Base-by-base conservation (phyloP, 2,797 vertebrate genomes). In the Mormyrops attenuatus region DNA sequence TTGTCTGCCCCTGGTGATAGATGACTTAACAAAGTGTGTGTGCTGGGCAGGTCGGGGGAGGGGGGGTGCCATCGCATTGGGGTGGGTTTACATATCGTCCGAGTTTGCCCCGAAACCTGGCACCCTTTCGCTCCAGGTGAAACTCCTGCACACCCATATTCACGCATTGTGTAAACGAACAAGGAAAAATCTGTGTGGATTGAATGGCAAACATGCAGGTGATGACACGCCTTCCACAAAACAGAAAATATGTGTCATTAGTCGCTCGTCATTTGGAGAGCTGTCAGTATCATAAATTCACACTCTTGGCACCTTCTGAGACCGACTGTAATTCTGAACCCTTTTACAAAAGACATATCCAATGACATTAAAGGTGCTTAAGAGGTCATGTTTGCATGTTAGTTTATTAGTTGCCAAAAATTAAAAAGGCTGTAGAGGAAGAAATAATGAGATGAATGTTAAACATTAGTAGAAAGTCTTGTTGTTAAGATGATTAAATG, bases 181-280 rank as follows among this genome's bases (percentile, higher is more conserved):
- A 95, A 94, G 95, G 92, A 94, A 94, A 95, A 93, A 91, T 91
- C 94, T 91, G 93, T 90, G 93, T 63, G 88, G 93, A 95, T 95
- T 95, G 95, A 96, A 96, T 96, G 93, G 94, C 95, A 94, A 95
- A 96, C 95, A 95, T 94, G 93, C 94, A 95, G 94, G 95, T 94
- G 95, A 96, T 96, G 95, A 95, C 95, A 96, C 92, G 94, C 94
- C 92, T 94, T 89, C 91, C 26, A 50, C 90, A 92, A 84, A 91
- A 92, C 91, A 95, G 92, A 95, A 94, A 95, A 94, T 95, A 94
- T 93, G 93, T 92, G 93, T 91, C 94, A 94, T 95, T 95, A 93
- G 92, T 94, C 93, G 41, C 69, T 4, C 44, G 52, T 57, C 88
- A 89, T 44, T 15, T 5, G 69, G 41, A 53, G 80, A 88, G 53